Evolutionary conservation across 2,113 vertebrate species (phyloP).

Genomic region (Merops nubicus): DNA sequence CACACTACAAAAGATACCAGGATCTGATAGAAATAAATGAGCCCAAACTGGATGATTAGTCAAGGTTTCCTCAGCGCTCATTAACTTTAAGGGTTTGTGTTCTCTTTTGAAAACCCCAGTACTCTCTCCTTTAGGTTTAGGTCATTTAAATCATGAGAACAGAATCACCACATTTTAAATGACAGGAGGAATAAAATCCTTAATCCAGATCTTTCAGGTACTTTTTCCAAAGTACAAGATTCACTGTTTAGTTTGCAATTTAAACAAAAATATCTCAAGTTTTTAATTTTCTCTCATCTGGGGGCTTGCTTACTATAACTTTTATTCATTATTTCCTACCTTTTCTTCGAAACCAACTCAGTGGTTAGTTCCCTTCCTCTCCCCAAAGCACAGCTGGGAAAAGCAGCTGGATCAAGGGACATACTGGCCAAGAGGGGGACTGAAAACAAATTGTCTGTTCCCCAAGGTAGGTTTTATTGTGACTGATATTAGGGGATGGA

Average conservation of each 20-base stretch:
- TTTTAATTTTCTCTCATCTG: not conserved
- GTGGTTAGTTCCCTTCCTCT: not conserved
- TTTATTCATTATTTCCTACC: too few relatives aligned
- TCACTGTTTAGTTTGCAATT: not conserved
- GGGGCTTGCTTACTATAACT: not conserved
- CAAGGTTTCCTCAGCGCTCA: not conserved
- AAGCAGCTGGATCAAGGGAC: not conserved
- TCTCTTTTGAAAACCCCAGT: not conserved
- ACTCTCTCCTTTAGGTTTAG: not conserved
- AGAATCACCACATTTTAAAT: not conserved
- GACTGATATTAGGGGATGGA: not conserved
- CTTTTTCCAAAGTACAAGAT: not conserved
- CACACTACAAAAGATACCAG: not conserved
- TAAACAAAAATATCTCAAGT: not conserved
- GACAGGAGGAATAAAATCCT: not conserved
- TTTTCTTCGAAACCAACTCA: not conserved
- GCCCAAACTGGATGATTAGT: not conserved
- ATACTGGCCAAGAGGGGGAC: not conserved
- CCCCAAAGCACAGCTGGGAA: too few relatives aligned
- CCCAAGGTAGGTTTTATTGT: not conserved
- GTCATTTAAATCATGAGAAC: not conserved
- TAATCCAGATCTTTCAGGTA: not conserved
- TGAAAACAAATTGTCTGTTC: not conserved
- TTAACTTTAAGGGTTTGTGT: not conserved
- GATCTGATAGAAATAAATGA: not conserved